Evolutionary conservation across 2,113 vertebrate genomes (phyloP).

Genomic region (Miniopterus natalensis): DNA sequence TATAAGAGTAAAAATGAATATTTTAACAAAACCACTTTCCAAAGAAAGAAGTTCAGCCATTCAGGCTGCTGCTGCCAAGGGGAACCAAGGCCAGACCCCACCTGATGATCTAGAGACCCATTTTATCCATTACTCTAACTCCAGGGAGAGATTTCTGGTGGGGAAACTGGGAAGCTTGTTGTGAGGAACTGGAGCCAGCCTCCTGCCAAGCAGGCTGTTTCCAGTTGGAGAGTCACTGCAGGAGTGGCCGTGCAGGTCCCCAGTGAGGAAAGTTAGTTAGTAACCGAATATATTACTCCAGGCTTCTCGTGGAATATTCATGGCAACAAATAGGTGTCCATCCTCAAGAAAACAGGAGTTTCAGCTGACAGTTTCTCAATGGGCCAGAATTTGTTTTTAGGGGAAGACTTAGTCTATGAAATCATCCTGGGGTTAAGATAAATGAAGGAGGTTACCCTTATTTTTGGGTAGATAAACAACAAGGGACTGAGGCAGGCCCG

Average conservation of each 20-base stretch:
- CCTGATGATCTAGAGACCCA: not conserved
- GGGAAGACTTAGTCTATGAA: not conserved
- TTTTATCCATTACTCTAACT: conserved; percentile 3
- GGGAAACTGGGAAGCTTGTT: conserved; percentile 27
- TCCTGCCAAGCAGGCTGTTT: conserved; percentile 62
- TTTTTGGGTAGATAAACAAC: not conserved
- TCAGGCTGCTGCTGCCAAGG: not conserved
- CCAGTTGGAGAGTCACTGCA: conserved; percentile 56
- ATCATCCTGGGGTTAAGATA: not conserved
- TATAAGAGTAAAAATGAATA: not conserved
- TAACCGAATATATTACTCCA: not conserved
- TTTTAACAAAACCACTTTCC: not conserved
- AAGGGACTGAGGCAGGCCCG: not conserved
- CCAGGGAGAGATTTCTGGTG: not conserved
- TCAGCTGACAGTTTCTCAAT: not conserved
- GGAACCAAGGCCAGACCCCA: not conserved
- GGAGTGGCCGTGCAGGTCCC: conserved; percentile 46
- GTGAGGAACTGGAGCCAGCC: conserved; percentile 17
- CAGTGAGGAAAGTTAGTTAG: conserved; percentile 64
- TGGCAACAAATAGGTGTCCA: not conserved
- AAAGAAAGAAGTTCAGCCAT: not conserved
- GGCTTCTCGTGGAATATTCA: not conserved
- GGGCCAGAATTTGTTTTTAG: not conserved
- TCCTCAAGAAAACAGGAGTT: not conserved
- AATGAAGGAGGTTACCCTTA: conserved; percentile 35